Evolutionary conservation across 1,140 invertebrate genomes (phyloP).

Genomic region (Bactericera cockerelli): DNA sequence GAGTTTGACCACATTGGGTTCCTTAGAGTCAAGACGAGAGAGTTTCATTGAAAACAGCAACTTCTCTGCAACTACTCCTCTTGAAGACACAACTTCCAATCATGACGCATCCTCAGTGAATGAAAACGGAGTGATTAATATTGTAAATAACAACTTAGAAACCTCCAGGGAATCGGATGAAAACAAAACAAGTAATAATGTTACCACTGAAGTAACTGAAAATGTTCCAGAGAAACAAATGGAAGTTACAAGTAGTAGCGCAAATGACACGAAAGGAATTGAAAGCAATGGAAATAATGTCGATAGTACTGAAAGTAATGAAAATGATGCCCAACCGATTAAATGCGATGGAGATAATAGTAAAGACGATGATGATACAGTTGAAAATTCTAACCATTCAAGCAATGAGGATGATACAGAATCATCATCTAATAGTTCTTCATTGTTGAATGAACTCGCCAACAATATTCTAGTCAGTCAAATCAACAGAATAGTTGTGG

Average conservation of each 20-base stretch:
- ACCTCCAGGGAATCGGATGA: too few relatives aligned
- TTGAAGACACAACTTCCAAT: too few relatives aligned
- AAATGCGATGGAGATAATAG: too few relatives aligned
- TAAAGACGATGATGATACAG: not conserved
- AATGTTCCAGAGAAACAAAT: not conserved
- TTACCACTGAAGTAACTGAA: not conserved
- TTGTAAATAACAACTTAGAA: too few relatives aligned
- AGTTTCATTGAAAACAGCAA: not conserved
- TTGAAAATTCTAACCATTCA: not conserved
- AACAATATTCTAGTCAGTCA: slow-evolving; percentile 6
- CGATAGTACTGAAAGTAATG: not conserved
- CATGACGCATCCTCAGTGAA: too few relatives aligned
- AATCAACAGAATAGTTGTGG: not conserved
- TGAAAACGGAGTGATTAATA: too few relatives aligned
- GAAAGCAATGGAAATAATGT: not conserved
- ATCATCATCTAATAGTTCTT: not conserved
- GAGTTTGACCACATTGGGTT: not conserved
- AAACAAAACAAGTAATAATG: too few relatives aligned
- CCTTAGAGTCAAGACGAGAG: not conserved
- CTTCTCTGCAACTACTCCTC: too few relatives aligned
- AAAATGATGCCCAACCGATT: not conserved
- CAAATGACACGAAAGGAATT: not conserved
- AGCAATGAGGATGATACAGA: not conserved
- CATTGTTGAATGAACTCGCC: slow-evolving; percentile 6
- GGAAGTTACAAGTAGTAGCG: not conserved